Evolutionary conservation across 2,113 vertebrate genomes (phyloP).

Genomic region (Engraulis encrasicolus): DNA sequence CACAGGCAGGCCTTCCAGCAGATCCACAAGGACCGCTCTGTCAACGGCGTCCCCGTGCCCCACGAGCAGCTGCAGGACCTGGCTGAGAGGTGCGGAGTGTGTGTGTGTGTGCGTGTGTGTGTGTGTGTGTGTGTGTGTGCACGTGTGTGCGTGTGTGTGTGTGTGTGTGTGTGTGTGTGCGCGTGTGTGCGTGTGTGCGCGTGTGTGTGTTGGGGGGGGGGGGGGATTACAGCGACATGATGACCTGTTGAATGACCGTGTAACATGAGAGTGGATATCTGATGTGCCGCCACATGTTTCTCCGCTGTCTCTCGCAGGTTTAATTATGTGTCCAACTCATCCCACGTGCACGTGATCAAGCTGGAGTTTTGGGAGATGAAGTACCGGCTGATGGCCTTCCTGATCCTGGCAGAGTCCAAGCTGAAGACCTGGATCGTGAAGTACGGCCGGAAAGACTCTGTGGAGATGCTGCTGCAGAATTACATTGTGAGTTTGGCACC

Average conservation of each 20-base stretch:
- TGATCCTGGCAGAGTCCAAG: conserved; percentile 93
- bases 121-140: too few species aligned
- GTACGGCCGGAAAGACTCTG: conserved; percentile 92
- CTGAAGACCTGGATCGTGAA: conserved; percentile 99
- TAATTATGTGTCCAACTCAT: conserved; percentile 91
- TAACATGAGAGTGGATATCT: neutral
- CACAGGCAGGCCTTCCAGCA: conserved; percentile 93
- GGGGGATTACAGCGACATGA: neutral
- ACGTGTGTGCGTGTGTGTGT: too few species aligned
- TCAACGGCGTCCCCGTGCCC: conserved; percentile 93
- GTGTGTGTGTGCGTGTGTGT: too few species aligned
- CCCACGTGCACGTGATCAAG: conserved; percentile 91
- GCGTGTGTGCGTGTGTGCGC: too few species aligned
- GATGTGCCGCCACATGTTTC: conserved; percentile 1
- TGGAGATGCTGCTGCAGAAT: conserved; percentile 90
- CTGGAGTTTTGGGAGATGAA: conserved; percentile 98
- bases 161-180: too few species aligned
- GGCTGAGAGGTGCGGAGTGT: conserved; percentile 89
- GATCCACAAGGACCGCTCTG: conserved; percentile 89
- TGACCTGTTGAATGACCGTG: neutral
- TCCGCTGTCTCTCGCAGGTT: conserved; percentile 79
- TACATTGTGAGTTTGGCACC: conserved; percentile 83
- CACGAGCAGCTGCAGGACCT: conserved; percentile 95
- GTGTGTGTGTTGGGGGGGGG: too few species aligned
- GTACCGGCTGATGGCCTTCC: conserved; percentile 92